Base-by-base conservation (phyloP, 92 coral and sea anemone species). In the Heliopora coerulea region DNA sequence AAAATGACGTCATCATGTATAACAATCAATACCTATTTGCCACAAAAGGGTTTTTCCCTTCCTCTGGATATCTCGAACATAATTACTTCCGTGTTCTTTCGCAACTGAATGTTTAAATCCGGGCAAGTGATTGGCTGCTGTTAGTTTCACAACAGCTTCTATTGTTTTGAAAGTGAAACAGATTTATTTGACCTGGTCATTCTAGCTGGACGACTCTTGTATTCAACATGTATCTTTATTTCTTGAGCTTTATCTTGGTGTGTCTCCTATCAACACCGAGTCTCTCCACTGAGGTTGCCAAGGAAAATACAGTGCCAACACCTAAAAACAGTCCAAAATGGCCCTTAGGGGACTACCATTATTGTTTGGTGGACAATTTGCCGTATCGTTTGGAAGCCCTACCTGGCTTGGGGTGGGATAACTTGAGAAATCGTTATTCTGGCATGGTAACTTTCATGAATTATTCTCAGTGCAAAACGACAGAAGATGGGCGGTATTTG, bases 401-500 rank as follows among this genome's bases (percentile, higher is more conserved):
- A 10, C 97, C 97, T 0, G 97, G 93, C 13, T 68, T 83, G 1
- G 96, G 96, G 28, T 91, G 97, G 97, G 97, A 91, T 32, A 89
- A 89, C 57, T 73, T 91, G 8, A 61, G 96, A 54, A 91, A 91
- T 59, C 59, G 79, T 5, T 78, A 85, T 66, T 88, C 89, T 88
- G 97, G 97, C 8, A 81, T 73, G 65, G 97, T 91, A 54, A 66
- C 88, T 0, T 52, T 57, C 67, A 77, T 64, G 74, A 91, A 88
- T 73, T 91, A 91, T 39, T 91, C 97, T 3, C 67, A 72, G 65
- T 91, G 97, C 54, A 54, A 68, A 63, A 82, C 87, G 49, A 83
- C 90, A 17, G 93, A 91, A 25, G 97, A 91, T 56, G 97, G 97
- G 32, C 84, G 82, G 49, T 91, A 82, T 54, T 74, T 91, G 12